Percentiles rank a stretch among this genome's conserved stretches.
phyloP scores from a whole-genome alignment of 2,797 vertebrate genomes.

The Natrix natrix region DNA sequence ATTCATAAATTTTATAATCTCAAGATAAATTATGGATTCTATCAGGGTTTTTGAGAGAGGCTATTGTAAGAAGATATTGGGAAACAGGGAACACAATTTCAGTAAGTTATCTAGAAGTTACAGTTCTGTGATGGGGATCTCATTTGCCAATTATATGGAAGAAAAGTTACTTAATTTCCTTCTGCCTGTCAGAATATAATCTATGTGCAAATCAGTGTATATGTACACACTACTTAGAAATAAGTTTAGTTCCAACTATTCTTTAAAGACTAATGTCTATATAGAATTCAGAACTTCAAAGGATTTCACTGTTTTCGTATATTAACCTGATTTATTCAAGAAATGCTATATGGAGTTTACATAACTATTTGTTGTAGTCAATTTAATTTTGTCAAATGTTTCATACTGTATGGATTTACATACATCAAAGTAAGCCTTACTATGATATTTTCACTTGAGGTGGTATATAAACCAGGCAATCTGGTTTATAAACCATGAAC shows the following conservation, averaged over 20 bases:
- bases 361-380: neutral
- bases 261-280: neutral
- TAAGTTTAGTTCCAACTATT: neutral
- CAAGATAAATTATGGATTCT: neutral
- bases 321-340: neutral
- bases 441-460: neutral
- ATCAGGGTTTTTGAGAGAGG: neutral
- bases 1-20: neutral
- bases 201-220: neutral
- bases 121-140: neutral
- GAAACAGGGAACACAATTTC: neutral
- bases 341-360: no score
- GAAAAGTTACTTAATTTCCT: constrained; percentile 24
- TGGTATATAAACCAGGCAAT: neutral
- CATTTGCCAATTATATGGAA: constrained; percentile 29
- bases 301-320: neutral
- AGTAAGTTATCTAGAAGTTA: neutral
- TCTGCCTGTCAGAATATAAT: neutral
- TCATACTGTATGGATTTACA: neutral
- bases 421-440: neutral
- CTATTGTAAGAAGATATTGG: neutral
- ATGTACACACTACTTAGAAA: neutral
- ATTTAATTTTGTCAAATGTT: neutral
- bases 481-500: neutral
- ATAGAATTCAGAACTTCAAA: neutral